Percentiles rank a stretch among this genome's conserved stretches.
These are phyloP conservation scores for Loripinus fragilis DNA, from an alignment of 2,888 invertebrate species.

Conservation along the genomic window DNA sequence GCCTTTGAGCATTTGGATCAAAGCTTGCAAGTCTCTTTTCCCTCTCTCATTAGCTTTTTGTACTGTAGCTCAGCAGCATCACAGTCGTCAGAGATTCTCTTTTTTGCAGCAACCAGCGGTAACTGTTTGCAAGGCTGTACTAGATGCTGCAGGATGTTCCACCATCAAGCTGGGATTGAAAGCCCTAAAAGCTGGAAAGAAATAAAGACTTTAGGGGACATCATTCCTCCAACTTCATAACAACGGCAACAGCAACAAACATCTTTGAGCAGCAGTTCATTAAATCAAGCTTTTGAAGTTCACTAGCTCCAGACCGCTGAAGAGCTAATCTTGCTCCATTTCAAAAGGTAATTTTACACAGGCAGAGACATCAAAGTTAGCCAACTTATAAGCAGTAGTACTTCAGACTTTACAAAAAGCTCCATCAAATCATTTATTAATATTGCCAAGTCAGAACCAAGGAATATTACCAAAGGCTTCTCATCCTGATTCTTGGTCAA, in stretches of 20 bases:
- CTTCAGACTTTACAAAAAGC: conserved; percentile 9
- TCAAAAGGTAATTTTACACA: conserved; percentile 10
- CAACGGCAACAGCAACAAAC: conserved; percentile 14
- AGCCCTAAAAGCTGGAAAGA: not conserved
- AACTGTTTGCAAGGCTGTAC: conserved; percentile 11
- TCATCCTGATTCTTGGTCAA: conserved; percentile 15
- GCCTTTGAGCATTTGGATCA: not conserved
- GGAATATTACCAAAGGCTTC: conserved; percentile 5
- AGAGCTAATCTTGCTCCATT: conserved; percentile 14
- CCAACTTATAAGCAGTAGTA: conserved; percentile 6
- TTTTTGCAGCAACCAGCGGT: conserved; percentile 2
- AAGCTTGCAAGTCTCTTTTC: not conserved
- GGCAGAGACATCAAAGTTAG: not conserved
- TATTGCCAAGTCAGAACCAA: conserved; percentile 1
- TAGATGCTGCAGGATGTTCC: not conserved
- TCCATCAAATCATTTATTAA: conserved; percentile 12
- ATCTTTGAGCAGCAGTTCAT: conserved; percentile 3
- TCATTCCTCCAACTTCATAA: conserved; percentile 9
- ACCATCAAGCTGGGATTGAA: not conserved
- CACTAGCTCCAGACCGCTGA: conserved; percentile 13
- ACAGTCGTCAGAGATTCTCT: conserved; percentile 10
- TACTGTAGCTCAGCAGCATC: conserved; percentile 19
- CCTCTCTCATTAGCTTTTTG: not conserved
- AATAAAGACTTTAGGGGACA: conserved; percentile 15
- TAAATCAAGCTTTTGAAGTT: not conserved